Conservation (phyloP, 2,113 vertebrate genomes). For the Hemiscyllium ocellatum region DNA sequence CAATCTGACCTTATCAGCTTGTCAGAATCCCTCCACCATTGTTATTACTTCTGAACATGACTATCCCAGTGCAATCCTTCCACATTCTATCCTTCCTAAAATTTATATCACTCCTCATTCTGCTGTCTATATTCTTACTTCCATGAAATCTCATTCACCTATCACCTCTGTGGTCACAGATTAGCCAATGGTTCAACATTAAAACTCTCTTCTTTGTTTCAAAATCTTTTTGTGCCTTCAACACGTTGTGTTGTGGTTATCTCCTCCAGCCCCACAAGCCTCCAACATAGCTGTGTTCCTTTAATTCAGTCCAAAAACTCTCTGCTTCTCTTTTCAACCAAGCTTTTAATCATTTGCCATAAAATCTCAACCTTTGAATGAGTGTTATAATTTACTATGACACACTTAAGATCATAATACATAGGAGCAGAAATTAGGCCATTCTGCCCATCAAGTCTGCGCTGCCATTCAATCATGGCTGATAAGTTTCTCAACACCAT, state of each 20-base stretch:
- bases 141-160: not conserved
- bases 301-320: not conserved
- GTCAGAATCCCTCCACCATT: not conserved
- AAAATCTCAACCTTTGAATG: not conserved
- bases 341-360: not conserved
- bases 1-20: not conserved
- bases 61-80: not conserved
- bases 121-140: not conserved
- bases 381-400: not conserved
- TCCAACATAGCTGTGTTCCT: not conserved
- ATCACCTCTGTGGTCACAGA: not conserved
- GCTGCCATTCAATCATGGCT: too few species aligned
- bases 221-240: not conserved
- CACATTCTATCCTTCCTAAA: not conserved
- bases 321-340: not conserved
- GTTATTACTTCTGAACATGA: not conserved
- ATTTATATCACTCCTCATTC: not conserved
- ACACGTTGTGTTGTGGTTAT: not conserved
- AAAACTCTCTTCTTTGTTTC: not conserved
- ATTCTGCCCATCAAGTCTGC: too few species aligned
- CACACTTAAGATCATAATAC: not conserved
- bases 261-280: not conserved
- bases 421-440: too few species aligned
- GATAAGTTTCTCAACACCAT: too few species aligned
- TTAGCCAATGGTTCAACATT: not conserved